Base-by-base conservation (phyloP, 2,888 invertebrate genomes). In the Galerucella calmariensis region DNA sequence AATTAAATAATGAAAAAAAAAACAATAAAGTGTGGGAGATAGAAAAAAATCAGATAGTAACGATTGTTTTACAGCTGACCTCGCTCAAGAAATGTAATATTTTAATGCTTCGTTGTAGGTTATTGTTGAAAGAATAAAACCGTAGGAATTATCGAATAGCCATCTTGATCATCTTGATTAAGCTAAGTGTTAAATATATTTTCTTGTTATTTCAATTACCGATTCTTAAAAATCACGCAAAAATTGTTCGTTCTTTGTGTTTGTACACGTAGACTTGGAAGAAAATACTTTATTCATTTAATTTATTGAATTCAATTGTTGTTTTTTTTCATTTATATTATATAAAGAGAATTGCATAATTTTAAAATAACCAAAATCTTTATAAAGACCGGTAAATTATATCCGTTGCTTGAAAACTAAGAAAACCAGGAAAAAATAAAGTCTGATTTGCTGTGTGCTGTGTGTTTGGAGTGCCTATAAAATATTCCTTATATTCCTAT, bases 11-110 rank as follows among this genome's bases (percentile, higher is more conserved):
- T 53, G 48, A 48, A 48, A 66, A 27, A 27, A 67, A 66, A 72
- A 72, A 72, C 72, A 72, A 72, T 72, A 46, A 59, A 67, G 66
- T 66, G 72, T 72, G 72, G 72, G 72, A 70, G 69, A 71, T 69
- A 69, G 61, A 41, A 41, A 69, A 62, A 35, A 61, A 62, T 62
- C 51, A 10, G 20, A 56, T 69, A 51, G 51, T 46, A 62, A 51
- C 51, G 51, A 69, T 69, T 69, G 51, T 51, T 69, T 69, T 20
- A 51, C 62, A 35, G 51, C 35, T 41, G 69, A 69, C 69, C 69
- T 69, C 69, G 69, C 69, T 69, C 61, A 69, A 41, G 62, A 69
- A 69, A 69, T 24, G 69, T 27, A 62, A 69, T 69, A 62, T 16
- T 69, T 62, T 62, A 69, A 69, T 62, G n/a, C 12, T 16, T 41